Conservation (phyloP, 2,888 invertebrate genomes). For the Cantharis nigra region DNA sequence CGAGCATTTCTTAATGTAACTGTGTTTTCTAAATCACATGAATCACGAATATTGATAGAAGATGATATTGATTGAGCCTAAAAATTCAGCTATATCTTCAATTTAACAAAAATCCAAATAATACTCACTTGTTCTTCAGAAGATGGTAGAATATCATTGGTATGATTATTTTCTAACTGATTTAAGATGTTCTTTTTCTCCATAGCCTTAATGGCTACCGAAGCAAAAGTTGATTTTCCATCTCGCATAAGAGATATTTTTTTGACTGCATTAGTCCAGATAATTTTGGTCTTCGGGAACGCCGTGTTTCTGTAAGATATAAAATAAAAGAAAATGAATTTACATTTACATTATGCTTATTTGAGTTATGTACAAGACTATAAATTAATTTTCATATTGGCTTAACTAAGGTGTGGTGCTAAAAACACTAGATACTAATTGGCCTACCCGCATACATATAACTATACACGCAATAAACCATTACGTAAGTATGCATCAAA, state of each 20-base stretch:
- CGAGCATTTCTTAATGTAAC: conserved; percentile 38
- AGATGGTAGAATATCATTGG: conserved; percentile 9
- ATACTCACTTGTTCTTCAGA: conserved; percentile 1
- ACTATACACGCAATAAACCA: not conserved
- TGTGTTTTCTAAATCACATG: conserved; percentile 34
- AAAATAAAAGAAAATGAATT: not conserved
- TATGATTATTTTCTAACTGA: conserved; percentile 11
- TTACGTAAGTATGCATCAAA: conserved; percentile 2
- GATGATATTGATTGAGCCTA: conserved; percentile 40
- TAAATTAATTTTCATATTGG: conserved; percentile 2
- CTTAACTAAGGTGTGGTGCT: not conserved
- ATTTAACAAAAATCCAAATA: not conserved
- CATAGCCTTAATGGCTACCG: conserved; percentile 45
- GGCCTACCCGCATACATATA: not conserved
- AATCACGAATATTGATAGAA: conserved; percentile 35
- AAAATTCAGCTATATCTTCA: not conserved
- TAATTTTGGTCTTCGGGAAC: conserved; percentile 35
- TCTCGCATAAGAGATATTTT: conserved; percentile 45
- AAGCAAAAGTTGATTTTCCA: conserved; percentile 42
- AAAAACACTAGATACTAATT: conserved; percentile 1
- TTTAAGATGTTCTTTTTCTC: conserved; percentile 40
- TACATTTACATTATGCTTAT: not conserved
- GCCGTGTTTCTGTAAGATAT: conserved; percentile 17
- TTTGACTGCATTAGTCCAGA: conserved; percentile 48
- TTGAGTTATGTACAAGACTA: not conserved